phyloP scores from a whole-genome alignment of 37 sponge, comb jelly and placozoan genomes.

The Cladorhizidae sp. region DNA sequence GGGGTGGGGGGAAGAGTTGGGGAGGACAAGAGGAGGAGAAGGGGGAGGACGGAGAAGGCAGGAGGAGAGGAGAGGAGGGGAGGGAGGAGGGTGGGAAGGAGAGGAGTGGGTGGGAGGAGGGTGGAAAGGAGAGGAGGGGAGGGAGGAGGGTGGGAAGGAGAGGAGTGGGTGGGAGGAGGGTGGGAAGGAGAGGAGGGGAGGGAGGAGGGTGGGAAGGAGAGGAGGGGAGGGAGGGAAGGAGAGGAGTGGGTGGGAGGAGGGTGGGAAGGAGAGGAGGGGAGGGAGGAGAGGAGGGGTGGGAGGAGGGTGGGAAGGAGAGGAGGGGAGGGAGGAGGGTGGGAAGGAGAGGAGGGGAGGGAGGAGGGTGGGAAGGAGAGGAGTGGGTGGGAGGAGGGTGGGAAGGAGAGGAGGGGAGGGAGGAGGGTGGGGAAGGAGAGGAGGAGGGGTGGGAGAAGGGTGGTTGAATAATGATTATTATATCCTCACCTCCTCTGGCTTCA shows the following conservation, averaged over 20 bases:
- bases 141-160: conserved; percentile 5
- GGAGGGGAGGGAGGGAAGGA: not conserved
- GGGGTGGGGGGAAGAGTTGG: too few species aligned
- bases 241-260: not conserved
- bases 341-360: not conserved
- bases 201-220: not conserved
- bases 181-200: too few species aligned
- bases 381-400: not conserved
- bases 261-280: not conserved
- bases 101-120: not conserved
- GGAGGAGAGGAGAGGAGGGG: not conserved
- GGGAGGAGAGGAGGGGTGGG: not conserved
- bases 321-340: too few species aligned
- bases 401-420: not conserved
- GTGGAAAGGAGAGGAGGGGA: not conserved
- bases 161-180: not conserved
- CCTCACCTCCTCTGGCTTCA: conserved; percentile 67
- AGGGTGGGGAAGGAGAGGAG: conserved; percentile 2
- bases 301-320: too few species aligned
- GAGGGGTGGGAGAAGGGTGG: not conserved
- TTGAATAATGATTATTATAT: not conserved
- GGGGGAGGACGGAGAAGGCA: conserved; percentile 4
- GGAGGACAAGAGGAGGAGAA: too few species aligned
- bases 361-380: not conserved
- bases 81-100: not conserved